A percentile compares a stretch with the other conserved stretches of the same genome.
These are phyloP conservation scores for Drosophila kurseongensis DNA, from an alignment of 1,140 invertebrate genomes.

Conservation along the genomic window DNA sequence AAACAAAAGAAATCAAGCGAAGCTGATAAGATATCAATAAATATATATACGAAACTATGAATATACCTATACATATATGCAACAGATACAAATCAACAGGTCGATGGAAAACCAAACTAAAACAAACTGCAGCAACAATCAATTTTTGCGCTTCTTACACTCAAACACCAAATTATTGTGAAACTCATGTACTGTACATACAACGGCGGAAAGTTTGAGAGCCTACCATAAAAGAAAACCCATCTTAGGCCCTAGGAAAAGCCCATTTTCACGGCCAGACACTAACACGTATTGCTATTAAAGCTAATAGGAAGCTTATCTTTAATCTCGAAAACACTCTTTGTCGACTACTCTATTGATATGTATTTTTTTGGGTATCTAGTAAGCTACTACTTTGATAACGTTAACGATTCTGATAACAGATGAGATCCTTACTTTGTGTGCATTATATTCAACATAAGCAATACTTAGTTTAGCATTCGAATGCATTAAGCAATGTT, in stretches of 20 bases:
- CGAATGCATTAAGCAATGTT: constrained; percentile 49
- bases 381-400: constrained; percentile 25
- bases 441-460: constrained; percentile 62
- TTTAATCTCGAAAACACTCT: constrained; percentile 5
- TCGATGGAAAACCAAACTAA: constrained; percentile 18
- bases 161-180: constrained; percentile 26
- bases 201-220: constrained; percentile 8
- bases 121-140: constrained; percentile 72
- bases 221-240: constrained; percentile 1
- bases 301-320: constrained; percentile 12
- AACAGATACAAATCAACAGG: constrained; percentile 39
- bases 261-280: background rate
- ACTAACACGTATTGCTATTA: constrained; percentile 11
- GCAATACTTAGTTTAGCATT: constrained; percentile 72
- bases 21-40: constrained; percentile 37
- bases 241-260: constrained; percentile 24
- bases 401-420: constrained; percentile 9
- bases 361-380: constrained; percentile 36
- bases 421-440: constrained; percentile 29
- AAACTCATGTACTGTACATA: constrained; percentile 53
- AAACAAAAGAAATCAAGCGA: constrained; percentile 3
- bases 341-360: constrained; percentile 11
- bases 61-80: constrained; percentile 34
- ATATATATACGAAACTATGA: constrained; percentile 20
- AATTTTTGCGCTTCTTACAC: constrained; percentile 73